phyloP scores from a whole-genome alignment of 2,113 vertebrate genomes.

The Antennarius striatus region DNA sequence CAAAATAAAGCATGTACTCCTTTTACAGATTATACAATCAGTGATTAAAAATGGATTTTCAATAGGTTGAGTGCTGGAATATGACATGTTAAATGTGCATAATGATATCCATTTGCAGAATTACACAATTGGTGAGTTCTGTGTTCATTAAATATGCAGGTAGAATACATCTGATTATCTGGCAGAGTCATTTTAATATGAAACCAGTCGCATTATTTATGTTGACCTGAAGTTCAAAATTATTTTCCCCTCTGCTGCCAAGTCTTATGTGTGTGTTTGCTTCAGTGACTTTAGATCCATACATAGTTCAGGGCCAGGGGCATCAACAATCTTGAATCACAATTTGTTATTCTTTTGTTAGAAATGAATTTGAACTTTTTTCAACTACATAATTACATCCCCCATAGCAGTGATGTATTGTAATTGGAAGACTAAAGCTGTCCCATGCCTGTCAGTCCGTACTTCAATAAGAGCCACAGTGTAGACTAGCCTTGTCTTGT shows the following conservation, averaged over 20 bases:
- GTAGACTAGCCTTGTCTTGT: not conserved
- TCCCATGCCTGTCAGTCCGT: conserved; percentile 37
- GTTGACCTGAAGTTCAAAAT: conserved; percentile 65
- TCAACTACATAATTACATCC: not conserved
- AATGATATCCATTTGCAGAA: not conserved
- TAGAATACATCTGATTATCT: not conserved
- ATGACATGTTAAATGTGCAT: not conserved
- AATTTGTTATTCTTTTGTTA: not conserved
- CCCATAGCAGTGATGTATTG: too few species aligned
- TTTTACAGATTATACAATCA: not conserved
- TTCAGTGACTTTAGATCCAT: conserved; percentile 39
- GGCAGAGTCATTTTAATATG: conserved; percentile 12
- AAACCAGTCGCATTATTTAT: conserved; percentile 44
- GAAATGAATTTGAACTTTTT: not conserved
- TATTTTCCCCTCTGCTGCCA: conserved; percentile 41
- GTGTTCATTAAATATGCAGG: conserved; percentile 1
- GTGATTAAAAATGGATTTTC: conserved; percentile 6
- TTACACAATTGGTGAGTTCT: not conserved
- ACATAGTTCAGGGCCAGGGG: conserved; percentile 49
- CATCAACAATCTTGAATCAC: conserved; percentile 19
- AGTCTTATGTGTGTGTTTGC: conserved; percentile 15
- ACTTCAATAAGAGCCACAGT: conserved; percentile 1
- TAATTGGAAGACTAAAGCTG: conserved; percentile 6
- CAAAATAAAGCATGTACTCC: not conserved
- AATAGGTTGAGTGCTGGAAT: not conserved